Base-by-base conservation (phyloP, 1,140 invertebrate species). In the Solenopsis invicta region DNA sequence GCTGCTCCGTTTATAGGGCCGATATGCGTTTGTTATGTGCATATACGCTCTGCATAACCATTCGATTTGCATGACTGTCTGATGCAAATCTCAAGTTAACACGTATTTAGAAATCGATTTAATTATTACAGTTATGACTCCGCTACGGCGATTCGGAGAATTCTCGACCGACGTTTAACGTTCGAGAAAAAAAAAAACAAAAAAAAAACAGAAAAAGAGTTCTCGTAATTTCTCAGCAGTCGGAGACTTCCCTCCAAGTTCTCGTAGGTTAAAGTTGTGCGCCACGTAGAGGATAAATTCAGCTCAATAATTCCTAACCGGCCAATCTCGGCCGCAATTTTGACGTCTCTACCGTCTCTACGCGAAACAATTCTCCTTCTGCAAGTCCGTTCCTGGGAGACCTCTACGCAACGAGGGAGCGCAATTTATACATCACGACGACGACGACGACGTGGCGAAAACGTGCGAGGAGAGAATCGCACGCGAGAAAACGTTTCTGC, bases 401-500 rank as follows among this genome's bases (percentile, higher is more conserved):
- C 8, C 8, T 41, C 24, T 62, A 48, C 34, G 59, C 74, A 18
- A 64, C 82, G 34, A 85, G 29, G 72, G 45, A 52, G 21, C 56
- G 54, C 41, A 34, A 66, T 24, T 64, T 85, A 78, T 78, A 71
- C 5, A 48, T 78, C 74, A 77, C 0, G 41, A 41, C 41, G 41
- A 41, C 41, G 41, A 41, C 59, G 74, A 18, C 59, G 59, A 78
- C 21, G 52, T 52, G 34, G 82, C 34, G 71, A 61, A 78, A 64
- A 85, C 74, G 52, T 74, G 41, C 34, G 54, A 59, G 64, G 37
- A 82, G 66, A 56, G 66, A 56, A 74, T 71, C 86, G 56, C 77
- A n/a, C 64, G 76, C 62, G 56, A 50, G 37, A 62, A 69, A 69
- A 86, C 74, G 37, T 74, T 88, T 77, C 82, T 62, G 50, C 66